These are phyloP conservation scores for Rhizomys pruinosus DNA, from an alignment of 2,113 vertebrate species.

Conservation along the genomic window DNA sequence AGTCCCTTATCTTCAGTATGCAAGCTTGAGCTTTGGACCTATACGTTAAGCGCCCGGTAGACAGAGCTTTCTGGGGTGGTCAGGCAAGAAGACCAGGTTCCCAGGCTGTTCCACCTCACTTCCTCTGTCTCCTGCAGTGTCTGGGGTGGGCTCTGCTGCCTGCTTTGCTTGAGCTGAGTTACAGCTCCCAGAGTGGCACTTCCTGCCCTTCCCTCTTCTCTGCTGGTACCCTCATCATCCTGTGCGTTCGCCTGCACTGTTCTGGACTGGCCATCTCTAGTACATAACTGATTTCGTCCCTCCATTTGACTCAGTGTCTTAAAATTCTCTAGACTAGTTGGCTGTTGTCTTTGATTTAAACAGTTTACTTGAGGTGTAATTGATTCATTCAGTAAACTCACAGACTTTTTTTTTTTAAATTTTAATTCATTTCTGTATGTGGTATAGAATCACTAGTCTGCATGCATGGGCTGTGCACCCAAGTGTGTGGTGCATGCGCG, in stretches of 20 bases:
- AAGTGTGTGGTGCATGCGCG: too few species aligned
- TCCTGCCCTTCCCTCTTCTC: background rate
- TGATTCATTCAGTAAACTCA: background rate
- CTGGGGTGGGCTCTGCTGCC: background rate
- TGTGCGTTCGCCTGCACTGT: background rate
- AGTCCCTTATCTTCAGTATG: rapidly evolving
- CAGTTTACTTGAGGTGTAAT: background rate
- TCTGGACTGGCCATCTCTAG: background rate
- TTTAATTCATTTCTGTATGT: too few species aligned
- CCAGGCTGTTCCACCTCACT: too few species aligned
- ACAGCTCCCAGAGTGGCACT: too few species aligned
- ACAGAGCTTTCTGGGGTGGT: background rate
- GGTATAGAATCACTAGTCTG: too few species aligned
- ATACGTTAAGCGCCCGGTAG: rapidly evolving
- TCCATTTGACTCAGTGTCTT: background rate
- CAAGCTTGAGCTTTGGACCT: background rate
- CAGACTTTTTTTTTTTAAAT: too few species aligned
- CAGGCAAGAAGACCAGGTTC: background rate
- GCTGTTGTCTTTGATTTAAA: too few species aligned
- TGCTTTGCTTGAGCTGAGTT: too few species aligned
- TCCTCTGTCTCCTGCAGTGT: background rate
- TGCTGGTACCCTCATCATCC: rapidly evolving
- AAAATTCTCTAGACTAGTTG: background rate
- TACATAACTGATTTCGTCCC: too few species aligned
- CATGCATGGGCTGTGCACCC: too few species aligned